Conservation (phyloP, 2,113 vertebrate species). For the Dasyornis broadbenti region DNA sequence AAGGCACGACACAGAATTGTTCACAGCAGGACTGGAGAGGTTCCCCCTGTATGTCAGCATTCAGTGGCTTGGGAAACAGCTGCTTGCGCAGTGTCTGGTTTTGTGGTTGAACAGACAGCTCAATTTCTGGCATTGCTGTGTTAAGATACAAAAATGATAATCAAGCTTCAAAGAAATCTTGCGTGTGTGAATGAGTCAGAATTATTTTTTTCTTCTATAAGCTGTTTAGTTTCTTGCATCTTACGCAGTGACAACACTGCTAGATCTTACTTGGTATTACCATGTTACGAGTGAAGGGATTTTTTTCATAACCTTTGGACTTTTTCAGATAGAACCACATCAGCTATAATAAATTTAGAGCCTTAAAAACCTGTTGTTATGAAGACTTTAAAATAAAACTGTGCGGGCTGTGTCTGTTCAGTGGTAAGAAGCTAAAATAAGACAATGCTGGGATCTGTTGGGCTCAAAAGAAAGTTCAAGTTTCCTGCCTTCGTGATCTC, state of each 20-base stretch:
- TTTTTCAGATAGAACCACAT: neutral
- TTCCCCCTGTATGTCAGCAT: neutral
- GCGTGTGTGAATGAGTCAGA: constrained; percentile 23
- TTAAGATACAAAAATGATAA: constrained; percentile 13
- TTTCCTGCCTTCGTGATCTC: neutral
- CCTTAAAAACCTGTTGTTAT: neutral
- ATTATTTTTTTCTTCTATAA: neutral
- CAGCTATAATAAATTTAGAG: neutral
- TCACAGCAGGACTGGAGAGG: constrained; percentile 19
- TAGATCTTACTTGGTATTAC: neutral
- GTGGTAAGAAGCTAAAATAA: neutral
- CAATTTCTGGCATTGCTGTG: constrained; percentile 19
- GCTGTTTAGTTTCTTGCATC: neutral
- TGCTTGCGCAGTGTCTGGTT: neutral
- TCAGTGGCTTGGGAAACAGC: constrained; percentile 45
- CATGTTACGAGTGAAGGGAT: neutral
- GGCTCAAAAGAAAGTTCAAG: neutral
- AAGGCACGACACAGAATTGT: neutral
- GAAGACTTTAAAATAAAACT: constrained; percentile 23
- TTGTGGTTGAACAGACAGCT: constrained; percentile 16
- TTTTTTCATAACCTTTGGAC: constrained; percentile 3
- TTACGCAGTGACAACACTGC: neutral
- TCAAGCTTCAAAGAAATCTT: constrained; percentile 1
- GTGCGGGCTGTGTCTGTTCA: neutral
- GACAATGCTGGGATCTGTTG: neutral